Evolutionary conservation across 2,888 invertebrate species (phyloP).

Genomic region (Thera obeliscata): DNA sequence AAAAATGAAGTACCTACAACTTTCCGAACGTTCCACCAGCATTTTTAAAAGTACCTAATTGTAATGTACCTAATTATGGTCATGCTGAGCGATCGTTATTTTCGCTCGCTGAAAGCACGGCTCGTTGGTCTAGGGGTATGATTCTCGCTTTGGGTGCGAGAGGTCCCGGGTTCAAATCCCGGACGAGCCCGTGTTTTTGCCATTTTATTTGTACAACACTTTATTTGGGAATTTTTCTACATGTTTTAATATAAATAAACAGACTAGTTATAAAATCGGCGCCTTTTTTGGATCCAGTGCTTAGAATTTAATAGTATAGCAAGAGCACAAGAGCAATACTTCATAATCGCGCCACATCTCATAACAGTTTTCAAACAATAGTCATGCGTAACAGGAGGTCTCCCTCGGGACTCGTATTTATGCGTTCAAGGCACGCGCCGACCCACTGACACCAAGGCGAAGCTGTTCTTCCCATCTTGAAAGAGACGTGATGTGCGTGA

Average conservation of each 20-base stretch:
- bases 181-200: conserved; percentile 77
- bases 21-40: too few relatives aligned
- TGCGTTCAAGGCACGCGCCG: conserved; percentile 62
- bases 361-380: conserved; percentile 20
- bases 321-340: neutral
- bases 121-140: conserved; percentile 86
- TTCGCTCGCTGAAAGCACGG: conserved; percentile 51
- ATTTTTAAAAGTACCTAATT: neutral
- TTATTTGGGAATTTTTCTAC: neutral
- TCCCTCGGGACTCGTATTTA: conserved; percentile 34
- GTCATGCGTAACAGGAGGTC: conserved; percentile 12
- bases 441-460: conserved; percentile 57
- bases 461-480: conserved; percentile 13
- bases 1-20: too few relatives aligned
- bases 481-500: conserved; percentile 14
- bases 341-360: conserved; percentile 1
- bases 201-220: conserved; percentile 12
- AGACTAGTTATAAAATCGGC: neutral
- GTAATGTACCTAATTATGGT: conserved; percentile 5
- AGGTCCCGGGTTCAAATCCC: conserved; percentile 86
- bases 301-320: neutral
- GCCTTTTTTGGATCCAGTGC: too few relatives aligned
- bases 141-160: conserved; percentile 86
- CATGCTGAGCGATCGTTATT: conserved; percentile 45
- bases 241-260: neutral